These are phyloP conservation scores for Tenthredo amoena DNA, from an alignment of 2,888 invertebrate species.

Conservation along the genomic window DNA sequence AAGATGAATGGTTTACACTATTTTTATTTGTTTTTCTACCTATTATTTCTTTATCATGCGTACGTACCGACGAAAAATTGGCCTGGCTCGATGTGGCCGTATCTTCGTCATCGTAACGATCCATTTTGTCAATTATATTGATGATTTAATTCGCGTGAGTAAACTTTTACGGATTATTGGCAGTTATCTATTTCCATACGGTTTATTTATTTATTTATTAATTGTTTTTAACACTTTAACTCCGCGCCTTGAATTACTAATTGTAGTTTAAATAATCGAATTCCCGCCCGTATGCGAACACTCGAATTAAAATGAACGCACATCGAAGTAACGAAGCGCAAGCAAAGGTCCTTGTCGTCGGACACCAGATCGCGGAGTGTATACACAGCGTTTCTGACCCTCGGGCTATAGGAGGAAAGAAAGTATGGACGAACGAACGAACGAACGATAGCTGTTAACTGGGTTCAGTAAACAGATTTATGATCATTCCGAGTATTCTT, in stretches of 20 bases:
- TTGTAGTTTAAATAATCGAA: background rate
- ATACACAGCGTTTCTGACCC: background rate
- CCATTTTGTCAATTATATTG: background rate
- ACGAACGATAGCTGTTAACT: background rate
- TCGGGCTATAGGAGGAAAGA: too few species aligned
- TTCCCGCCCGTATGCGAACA: background rate
- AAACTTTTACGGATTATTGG: background rate
- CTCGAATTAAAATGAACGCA: background rate
- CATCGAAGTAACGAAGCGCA: background rate
- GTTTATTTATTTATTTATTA: background rate
- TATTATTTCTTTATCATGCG: background rate
- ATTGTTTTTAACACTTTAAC: background rate
- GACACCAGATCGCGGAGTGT: background rate
- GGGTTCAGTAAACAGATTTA: background rate
- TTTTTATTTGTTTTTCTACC: background rate
- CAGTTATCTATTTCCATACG: background rate
- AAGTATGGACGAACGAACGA: background rate
- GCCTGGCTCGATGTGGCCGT: slow-evolving; percentile 29
- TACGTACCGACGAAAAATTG: slow-evolving; percentile 13
- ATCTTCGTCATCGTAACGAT: slow-evolving; percentile 18
- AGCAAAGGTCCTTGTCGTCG: background rate
- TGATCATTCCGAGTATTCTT: background rate
- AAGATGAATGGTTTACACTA: background rate
- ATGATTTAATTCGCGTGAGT: background rate
- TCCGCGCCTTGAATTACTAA: background rate